Base-by-base conservation (phyloP, 2,797 vertebrate species). In the Kryptopterus vitreolus region DNA sequence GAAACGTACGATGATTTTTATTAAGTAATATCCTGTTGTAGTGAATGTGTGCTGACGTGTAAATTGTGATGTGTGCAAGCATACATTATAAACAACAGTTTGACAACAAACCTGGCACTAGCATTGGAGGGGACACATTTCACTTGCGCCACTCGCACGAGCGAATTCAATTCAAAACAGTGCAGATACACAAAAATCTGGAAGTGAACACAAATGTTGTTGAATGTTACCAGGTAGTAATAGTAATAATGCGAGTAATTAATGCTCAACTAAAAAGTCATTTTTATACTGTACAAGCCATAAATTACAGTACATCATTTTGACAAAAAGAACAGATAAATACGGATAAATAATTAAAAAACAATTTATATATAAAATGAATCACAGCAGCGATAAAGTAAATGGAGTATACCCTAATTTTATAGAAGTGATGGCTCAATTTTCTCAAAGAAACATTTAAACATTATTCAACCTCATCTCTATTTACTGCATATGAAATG, bases 1-100 rank as follows among this genome's bases (percentile, higher is more conserved):
- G 83, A 65, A 91, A 93, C 72, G 89, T 90, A 92, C 91, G 92
- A 91, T 93, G 88, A 87, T 89, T 82, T 83, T 85, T 83, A 81
- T 72, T 72, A 15, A 7, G 85, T 78, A n/a, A 85, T 81, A 73
- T 74, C 81, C 69, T 35, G 33, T 71, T 83, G 61, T 78, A 83
- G 55, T 26, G 79, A 77, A 38, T 78, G 66, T 82, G 20, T 70
- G 74, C 65, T 73, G 35, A 12, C 38, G 31, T 7, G 22, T 70
- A 18, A 61, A 20, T 72, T 76, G 10, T 22, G 31, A 53, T 43
- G 29, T 46, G 48, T 79, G 61, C 76, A 75, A 78, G 55, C 1
- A 26, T 33, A 68, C 22, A 71, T 58, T 9, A 29, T 59, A 75
- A 74, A 43, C 55, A 81, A 57, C 78, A 79, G 24, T 82, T 63